Evolutionary conservation across 2,888 invertebrate genomes (phyloP).

Genomic region (Troilus luridus): DNA sequence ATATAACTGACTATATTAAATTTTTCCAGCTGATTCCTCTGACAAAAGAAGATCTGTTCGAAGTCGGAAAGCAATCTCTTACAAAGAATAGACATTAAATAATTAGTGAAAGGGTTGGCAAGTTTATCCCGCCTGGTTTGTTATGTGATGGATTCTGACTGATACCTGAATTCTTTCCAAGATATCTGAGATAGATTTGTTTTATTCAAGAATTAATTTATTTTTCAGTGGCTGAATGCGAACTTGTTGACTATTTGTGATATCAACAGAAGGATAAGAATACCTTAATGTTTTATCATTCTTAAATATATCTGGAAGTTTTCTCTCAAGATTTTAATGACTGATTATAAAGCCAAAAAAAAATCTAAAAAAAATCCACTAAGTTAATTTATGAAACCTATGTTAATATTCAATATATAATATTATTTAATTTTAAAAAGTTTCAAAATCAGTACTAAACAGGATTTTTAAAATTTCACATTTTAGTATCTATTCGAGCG

Average conservation of each 20-base stretch:
- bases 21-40: neutral
- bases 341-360: conserved; percentile 13
- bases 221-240: neutral
- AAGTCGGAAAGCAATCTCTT: neutral
- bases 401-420: neutral
- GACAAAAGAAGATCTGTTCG: neutral
- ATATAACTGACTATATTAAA: neutral
- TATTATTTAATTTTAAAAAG: neutral
- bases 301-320: neutral
- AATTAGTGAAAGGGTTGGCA: neutral
- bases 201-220: neutral
- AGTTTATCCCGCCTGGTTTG: neutral
- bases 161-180: neutral
- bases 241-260: neutral
- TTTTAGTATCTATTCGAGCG: neutral
- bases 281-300: neutral
- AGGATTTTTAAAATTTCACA: neutral
- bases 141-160: neutral
- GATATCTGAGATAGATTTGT: neutral
- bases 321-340: neutral
- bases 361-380: conserved; percentile 13
- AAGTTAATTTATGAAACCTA: neutral
- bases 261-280: neutral
- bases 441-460: neutral
- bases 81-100: neutral